Evolutionary conservation across 1,140 invertebrate genomes (phyloP), one percentile per base, ranked within the genome.

Genomic region (Drosophila serrata): DNA sequence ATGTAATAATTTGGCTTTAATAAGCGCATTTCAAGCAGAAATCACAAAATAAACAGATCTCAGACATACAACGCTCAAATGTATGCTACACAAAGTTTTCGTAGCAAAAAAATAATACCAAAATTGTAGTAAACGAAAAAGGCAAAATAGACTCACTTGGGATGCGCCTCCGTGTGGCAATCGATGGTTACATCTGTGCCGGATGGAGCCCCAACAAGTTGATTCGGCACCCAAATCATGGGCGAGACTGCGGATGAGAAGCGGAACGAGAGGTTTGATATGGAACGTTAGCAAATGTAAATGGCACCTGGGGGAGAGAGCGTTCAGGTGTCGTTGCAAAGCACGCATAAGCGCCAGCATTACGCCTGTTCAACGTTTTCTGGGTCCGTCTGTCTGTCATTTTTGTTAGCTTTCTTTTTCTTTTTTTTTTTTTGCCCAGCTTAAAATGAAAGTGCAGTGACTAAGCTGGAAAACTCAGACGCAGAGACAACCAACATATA

Each of bases 131-230:
- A 33, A 39, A 69, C 37, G 24, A 24, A 43, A 67, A 46, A 45
- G 24, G 33, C 17, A 48, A 24, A 24, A 62, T 39, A 55, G 65
- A 88, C 90, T 91, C 79, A 93, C 92, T 93, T 93, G 53, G 98
- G 98, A 93, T 97, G 97, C n/a, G 98, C 97, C 90, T 98, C 97
- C 1, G 97, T 98, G 88, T 97, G 96, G 92, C 98, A 99, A 93
- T 98, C 97, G 86, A 99, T 96, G 7, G 97, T 98, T 45, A 98
- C 97, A 93, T 98, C 96, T 22, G 97, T 97, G 46, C 96, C 97
- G 42, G 96, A 94, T 55, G 97, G 97, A 33, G 97, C 97, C 6
- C 97, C 97, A 58, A 98, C 97, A 93, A 98, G 94, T 93, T 98
- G 97, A 94, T 98, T 98, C 67, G 97, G 97, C 56, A 93, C 97